Evolutionary conservation across 2,888 invertebrate species (phyloP).

Genomic region (Stenodera caucasica): DNA sequence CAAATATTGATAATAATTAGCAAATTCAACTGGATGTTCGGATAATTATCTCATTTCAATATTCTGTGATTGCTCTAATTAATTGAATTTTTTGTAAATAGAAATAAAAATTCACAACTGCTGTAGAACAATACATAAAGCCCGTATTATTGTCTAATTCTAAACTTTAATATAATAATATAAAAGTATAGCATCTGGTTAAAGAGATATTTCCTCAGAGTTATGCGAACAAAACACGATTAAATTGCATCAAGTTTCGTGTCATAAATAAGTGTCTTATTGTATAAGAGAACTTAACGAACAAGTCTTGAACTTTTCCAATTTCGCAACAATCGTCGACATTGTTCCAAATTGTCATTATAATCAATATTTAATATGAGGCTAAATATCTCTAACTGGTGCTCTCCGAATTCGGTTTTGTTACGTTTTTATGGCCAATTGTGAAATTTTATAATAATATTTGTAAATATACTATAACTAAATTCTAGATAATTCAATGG

Average conservation of each 20-base stretch:
- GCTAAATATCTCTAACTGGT: background rate
- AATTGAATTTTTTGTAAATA: slow-evolving; percentile 21
- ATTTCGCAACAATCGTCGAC: slow-evolving; percentile 5
- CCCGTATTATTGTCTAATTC: background rate
- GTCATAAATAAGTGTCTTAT: slow-evolving; percentile 4
- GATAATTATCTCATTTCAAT: slow-evolving; percentile 25
- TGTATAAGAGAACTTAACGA: too few relatives aligned
- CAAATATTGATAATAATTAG: slow-evolving; percentile 40
- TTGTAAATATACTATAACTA: slow-evolving; percentile 18
- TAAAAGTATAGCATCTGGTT: background rate
- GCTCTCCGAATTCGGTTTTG: slow-evolving; percentile 5
- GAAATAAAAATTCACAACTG: slow-evolving; percentile 17
- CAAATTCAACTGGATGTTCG: slow-evolving; percentile 18
- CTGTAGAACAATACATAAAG: slow-evolving; percentile 29
- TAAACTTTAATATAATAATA: background rate
- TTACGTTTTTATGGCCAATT: slow-evolving; percentile 9
- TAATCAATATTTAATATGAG: too few relatives aligned
- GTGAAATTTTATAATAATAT: slow-evolving; percentile 7
- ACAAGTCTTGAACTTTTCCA: slow-evolving; percentile 4
- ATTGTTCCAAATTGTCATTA: too few relatives aligned
- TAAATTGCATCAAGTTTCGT: slow-evolving; percentile 6
- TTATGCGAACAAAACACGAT: background rate
- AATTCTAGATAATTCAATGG: slow-evolving; percentile 21
- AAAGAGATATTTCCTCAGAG: background rate
- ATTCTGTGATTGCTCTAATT: slow-evolving; percentile 31